These are phyloP conservation scores for Drosophila carrolli DNA, from an alignment of 1,140 invertebrate genomes.

Conservation along the genomic window DNA sequence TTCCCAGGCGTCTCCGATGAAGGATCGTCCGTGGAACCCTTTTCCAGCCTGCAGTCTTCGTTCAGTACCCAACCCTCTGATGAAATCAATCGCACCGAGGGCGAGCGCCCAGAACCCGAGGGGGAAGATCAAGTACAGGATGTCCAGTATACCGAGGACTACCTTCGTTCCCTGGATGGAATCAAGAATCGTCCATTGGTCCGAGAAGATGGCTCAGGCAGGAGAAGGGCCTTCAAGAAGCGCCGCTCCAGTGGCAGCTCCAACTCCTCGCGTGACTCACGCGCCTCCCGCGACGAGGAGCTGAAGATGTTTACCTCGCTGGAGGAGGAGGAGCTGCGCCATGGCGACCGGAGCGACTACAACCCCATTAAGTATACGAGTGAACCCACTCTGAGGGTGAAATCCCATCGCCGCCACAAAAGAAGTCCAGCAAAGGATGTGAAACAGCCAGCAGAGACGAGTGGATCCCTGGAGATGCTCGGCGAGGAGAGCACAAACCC, in stretches of 20 bases:
- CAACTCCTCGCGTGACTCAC: slow-evolving; percentile 86
- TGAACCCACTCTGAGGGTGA: slow-evolving; percentile 68
- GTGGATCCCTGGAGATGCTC: slow-evolving; percentile 70
- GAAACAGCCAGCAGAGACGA: slow-evolving; percentile 24
- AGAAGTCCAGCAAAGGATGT: slow-evolving; percentile 76
- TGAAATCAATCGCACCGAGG: slow-evolving; percentile 40
- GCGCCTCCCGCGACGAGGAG: slow-evolving; percentile 86
- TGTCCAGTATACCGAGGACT: slow-evolving; percentile 78
- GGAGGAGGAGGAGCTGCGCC: slow-evolving; percentile 86
- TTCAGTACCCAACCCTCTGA: slow-evolving; percentile 73
- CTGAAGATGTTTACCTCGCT: slow-evolving; percentile 87
- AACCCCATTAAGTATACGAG: slow-evolving; percentile 79
- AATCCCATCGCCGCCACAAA: slow-evolving; percentile 73
- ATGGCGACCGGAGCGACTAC: slow-evolving; percentile 70
- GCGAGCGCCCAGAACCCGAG: slow-evolving; percentile 75
- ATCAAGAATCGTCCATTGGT: slow-evolving; percentile 86
- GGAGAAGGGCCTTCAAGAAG: slow-evolving; percentile 86
- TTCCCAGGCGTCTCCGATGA: slow-evolving; percentile 79
- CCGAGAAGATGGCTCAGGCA: slow-evolving; percentile 86
- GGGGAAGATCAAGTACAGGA: slow-evolving; percentile 67
- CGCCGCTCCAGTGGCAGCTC: slow-evolving; percentile 86
- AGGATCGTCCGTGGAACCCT: slow-evolving; percentile 73
- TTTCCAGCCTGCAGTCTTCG: slow-evolving; percentile 73
- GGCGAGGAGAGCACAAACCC: slow-evolving; percentile 77
- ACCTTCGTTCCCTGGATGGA: slow-evolving; percentile 86